Conservation (phyloP, 1,140 invertebrate genomes). For the Aradophagus sp. region DNA sequence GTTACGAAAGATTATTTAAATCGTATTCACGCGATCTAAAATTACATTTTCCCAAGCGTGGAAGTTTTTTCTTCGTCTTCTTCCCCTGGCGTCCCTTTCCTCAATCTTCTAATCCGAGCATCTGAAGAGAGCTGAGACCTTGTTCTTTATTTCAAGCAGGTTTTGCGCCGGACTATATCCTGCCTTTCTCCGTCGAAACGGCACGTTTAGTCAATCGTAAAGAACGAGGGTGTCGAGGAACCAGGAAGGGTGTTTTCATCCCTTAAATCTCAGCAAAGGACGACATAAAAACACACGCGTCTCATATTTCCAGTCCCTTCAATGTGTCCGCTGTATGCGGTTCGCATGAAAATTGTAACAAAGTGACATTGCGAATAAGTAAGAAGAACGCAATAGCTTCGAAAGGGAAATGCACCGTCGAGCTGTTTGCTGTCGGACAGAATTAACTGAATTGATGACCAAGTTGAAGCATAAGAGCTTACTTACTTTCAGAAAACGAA, state of each 20-base stretch:
- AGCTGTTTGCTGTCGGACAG: too few relatives aligned
- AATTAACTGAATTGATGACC: too few relatives aligned
- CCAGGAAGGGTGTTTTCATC: conserved; percentile 35
- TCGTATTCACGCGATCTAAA: conserved; percentile 21
- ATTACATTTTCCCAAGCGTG: conserved; percentile 11
- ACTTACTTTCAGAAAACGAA: too few relatives aligned
- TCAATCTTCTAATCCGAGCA: conserved; percentile 7
- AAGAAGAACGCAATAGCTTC: too few relatives aligned
- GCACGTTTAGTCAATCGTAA: conserved; percentile 50
- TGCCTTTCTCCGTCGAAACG: conserved; percentile 41
- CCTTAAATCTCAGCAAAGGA: conserved; percentile 40
- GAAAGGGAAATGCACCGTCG: too few relatives aligned
- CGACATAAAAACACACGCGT: conserved; percentile 44
- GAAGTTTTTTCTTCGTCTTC: too few relatives aligned
- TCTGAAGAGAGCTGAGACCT: too few relatives aligned
- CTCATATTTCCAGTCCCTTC: conserved; percentile 39
- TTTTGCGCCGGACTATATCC: conserved; percentile 22
- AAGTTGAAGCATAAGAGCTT: too few relatives aligned
- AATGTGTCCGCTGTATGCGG: conserved; percentile 16
- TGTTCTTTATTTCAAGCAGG: too few relatives aligned
- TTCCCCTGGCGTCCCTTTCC: too few relatives aligned
- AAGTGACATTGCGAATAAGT: conserved; percentile 26
- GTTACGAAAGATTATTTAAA: conserved; percentile 35
- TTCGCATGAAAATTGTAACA: conserved; percentile 33
- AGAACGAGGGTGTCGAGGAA: conserved; percentile 46